Conservation (phyloP, 2,797 vertebrate genomes). For the Pipistrellus nathusii region DNA sequence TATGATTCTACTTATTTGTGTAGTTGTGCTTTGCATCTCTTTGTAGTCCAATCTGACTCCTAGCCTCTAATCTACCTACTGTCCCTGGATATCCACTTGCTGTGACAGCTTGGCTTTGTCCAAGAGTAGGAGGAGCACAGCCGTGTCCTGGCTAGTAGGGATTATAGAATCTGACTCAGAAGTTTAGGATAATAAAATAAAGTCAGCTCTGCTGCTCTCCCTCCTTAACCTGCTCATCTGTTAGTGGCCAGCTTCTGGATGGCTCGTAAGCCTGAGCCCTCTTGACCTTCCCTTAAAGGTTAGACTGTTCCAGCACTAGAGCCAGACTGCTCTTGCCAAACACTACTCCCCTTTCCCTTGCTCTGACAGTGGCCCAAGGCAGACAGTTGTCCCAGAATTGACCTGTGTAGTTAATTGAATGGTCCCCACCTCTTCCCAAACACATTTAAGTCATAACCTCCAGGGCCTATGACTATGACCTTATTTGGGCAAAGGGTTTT, state of each 20-base stretch:
- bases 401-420: not conserved
- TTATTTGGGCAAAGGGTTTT: not conserved
- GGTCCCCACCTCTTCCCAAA: not conserved
- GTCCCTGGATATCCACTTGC: not conserved
- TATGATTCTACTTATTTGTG: conserved; percentile 32
- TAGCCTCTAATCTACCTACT: conserved; percentile 8
- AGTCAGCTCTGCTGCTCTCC: not conserved
- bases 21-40: not conserved
- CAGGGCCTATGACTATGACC: not conserved
- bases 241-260: not conserved
- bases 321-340: not conserved
- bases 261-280: not conserved
- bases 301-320: not conserved
- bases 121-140: not conserved
- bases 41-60: not conserved
- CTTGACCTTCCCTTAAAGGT: not conserved
- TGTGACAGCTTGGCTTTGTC: not conserved
- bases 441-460: not conserved
- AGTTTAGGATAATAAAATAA: not conserved
- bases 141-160: not conserved
- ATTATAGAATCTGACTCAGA: conserved; percentile 3
- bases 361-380: not conserved
- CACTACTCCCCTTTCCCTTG: not conserved
- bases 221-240: not conserved
- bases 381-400: not conserved